Evolutionary conservation across 2,797 vertebrate species (phyloP), one percentile per base, ranked within the genome.

Genomic region (Sparidentex hasta): DNA sequence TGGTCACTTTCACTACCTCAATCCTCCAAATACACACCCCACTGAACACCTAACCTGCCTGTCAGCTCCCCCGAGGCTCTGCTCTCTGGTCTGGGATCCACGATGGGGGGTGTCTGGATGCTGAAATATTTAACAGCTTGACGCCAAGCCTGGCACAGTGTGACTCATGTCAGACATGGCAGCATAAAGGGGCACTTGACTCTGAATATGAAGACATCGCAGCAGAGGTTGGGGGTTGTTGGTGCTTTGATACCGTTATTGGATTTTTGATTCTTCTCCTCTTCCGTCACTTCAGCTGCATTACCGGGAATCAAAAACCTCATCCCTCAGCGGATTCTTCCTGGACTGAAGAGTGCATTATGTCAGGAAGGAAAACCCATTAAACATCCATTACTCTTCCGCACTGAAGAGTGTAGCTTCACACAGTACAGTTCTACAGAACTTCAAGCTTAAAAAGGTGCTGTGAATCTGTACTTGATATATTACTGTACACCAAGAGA

Each of bases 51-150:
- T 57, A 80, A 62, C 67, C 61, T 63, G n/a, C 27, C 59, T 29
- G 7, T 71, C 50, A 25, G 65, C 62, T 62, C 46, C 63, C 68
- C 62, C 2, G 1, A 18, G 33, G 68, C 80, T 64, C 78, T 62
- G 65, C 64, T 55, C 65, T 20, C 68, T 50, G 38, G 70, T 80
- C 68, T 65, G 54, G 52, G 48, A 75, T 57, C 64, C 66, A 82
- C 65, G 2, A 66, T 61, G 58, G 80, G 82, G 73, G 78, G 73
- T 65, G 76, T 84, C 85, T 80, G 72, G 69, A 83, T 62, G 51
- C 59, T 83, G 72, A 88, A 90, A 89, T 84, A 87, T 89, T 86
- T 44, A 88, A 82, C 69, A 88, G 87, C 80, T 70, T 71, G 69
- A 86, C 79, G 76, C 50, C 29, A 76, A 64, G 73, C 69, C 48